Evolutionary conservation across 2,113 vertebrate genomes (phyloP).

Genomic region (Nycticebus coucang): DNA sequence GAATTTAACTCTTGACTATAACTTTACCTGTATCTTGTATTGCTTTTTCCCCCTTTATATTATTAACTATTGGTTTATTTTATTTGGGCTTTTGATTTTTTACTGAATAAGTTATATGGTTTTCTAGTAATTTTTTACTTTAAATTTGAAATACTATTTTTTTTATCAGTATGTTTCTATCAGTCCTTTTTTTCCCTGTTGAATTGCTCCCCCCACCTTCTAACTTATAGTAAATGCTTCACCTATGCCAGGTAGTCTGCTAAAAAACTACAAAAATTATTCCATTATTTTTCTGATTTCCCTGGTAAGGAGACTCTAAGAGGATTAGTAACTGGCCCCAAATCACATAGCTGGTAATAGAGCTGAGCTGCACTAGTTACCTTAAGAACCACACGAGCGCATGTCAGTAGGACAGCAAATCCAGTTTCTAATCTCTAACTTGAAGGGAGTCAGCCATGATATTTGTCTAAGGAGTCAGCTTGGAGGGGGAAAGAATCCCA

Average conservation of each 20-base stretch:
- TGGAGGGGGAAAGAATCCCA: neutral
- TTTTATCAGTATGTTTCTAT: neutral
- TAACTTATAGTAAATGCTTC: neutral
- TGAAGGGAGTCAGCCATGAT: neutral
- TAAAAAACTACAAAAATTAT: neutral
- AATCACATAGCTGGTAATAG: neutral
- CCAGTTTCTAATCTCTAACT: neutral
- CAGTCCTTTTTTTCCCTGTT: neutral
- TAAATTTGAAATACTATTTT: constrained; percentile 12
- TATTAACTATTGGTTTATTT: neutral
- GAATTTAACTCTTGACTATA: neutral
- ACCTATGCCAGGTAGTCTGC: neutral
- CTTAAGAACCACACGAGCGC: neutral
- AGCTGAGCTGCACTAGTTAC: neutral
- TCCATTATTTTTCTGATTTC: neutral
- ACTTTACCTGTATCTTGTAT: neutral
- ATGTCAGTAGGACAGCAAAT: neutral
- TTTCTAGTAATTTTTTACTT: neutral
- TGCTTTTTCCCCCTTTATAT: neutral
- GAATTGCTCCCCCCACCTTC: neutral
- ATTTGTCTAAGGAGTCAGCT: constrained; percentile 19
- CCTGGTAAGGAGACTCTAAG: neutral
- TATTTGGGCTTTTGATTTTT: constrained; percentile 11
- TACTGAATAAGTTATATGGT: neutral
- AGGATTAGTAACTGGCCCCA: neutral